Evolutionary conservation across 2,113 vertebrate genomes (phyloP), one percentile per base, ranked within the genome.

Genomic region (Elephantulus edwardii): DNA sequence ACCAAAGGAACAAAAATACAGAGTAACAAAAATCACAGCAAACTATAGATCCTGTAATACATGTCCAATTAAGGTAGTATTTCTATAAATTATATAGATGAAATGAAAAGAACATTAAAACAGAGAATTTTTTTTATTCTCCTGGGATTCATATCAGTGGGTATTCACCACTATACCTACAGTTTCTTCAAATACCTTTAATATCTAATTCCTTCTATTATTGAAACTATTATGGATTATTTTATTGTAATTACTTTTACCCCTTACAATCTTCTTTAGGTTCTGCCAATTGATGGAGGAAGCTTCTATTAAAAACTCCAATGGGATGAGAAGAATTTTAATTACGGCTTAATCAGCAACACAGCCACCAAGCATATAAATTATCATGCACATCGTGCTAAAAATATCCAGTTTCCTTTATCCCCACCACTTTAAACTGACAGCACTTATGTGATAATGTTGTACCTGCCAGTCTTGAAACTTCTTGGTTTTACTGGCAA

Each of bases 301-400:
- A 97, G 94, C 97, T 98, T 98, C 97, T 96, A 98, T 97, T 98
- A 98, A 97, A 98, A 97, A 98, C 97, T 98, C 98, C 98, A 98
- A 97, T 98, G 98, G 97, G 98, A 98, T 98, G 98, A 98, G 98
- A 98, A 98, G 97, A 97, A 98, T 98, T 99, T 98, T 99, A 98
- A 99, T 99, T 98, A 98, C 98, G 98, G 98, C 98, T 98, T 99
- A 99, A 98, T 99, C 98, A 99, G 99, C 98, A 99, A 98, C 98
- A 99, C 98, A 99, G 98, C 99, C 98, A 99, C 99, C 98, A 99
- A 99, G 99, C 99, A 99, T 99, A 99, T 99, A 99, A 99, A 99
- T 99, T 98, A 98, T 99, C 99, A 99, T 99, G 99, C 99, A 99
- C 98, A 97, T 99, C 99, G 99, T 99, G 99, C 99, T 99, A 99